Conservation (phyloP, 2,888 invertebrate species). For the Nematopogon swammerdamellus region DNA sequence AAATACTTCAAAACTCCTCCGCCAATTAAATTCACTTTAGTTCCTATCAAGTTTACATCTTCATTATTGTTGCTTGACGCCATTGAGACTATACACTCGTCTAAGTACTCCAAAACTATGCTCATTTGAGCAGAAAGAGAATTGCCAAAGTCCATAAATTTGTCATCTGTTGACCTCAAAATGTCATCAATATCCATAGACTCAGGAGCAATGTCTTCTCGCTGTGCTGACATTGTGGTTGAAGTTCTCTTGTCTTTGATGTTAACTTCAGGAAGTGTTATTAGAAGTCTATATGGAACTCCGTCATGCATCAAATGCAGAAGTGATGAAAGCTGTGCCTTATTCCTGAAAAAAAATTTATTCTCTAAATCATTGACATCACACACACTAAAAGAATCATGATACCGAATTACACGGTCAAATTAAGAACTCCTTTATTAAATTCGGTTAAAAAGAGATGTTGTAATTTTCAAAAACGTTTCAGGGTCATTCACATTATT, state of each 20-base stretch:
- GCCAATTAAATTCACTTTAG: constrained; percentile 30
- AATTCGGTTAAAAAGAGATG: too few relatives aligned
- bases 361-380: constrained; percentile 1
- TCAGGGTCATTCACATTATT: too few relatives aligned
- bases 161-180: constrained; percentile 11
- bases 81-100: constrained; percentile 31
- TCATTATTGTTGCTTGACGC: constrained; percentile 21
- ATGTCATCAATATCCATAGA: not conserved
- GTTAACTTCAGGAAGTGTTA: constrained; percentile 22
- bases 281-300: constrained; percentile 28
- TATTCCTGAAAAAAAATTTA: constrained; percentile 26
- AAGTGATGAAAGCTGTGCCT: constrained; percentile 29
- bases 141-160: constrained; percentile 16
- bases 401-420: too few relatives aligned
- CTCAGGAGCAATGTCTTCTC: constrained; percentile 15
- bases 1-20: constrained; percentile 19
- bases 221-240: constrained; percentile 15
- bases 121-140: constrained; percentile 24
- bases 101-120: constrained; percentile 26
- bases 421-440: not conserved
- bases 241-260: constrained; percentile 17
- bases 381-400: not conserved
- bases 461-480: too few relatives aligned
- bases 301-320: constrained; percentile 36
- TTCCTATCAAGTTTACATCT: constrained; percentile 22